Base-by-base conservation (phyloP, 2,797 vertebrate species). In the Neomorphus geoffroyi region DNA sequence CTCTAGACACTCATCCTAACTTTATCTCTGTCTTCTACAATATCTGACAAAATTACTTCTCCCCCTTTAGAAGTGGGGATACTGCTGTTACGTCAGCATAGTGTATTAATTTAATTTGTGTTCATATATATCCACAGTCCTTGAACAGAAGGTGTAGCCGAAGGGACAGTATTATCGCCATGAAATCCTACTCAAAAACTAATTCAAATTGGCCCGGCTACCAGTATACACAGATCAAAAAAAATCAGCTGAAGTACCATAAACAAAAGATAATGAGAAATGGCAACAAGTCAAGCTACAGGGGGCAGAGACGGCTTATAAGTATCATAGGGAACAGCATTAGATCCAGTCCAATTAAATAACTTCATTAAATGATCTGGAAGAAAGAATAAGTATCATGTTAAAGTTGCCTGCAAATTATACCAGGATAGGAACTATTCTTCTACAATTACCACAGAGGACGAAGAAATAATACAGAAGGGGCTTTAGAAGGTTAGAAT, bases 191-290 rank as follows among this genome's bases (percentile, higher is more conserved):
- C 30, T 92, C 32, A 88, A 78, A 96, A 95, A 64, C 26, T 57
- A 86, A 91, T 48, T 92, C 72, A 73, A 48, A 85, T 45, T 94
- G 73, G 61, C 67, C 94, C 13, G 24, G 48, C 39, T 80, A 94
- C 80, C 43, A 96, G 67, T 45, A 75, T 58, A 84, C 18, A 51
- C 5, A 69, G 78, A 82, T 80, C 26, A 94, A 92, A 86, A 86
- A 18, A 50, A 51, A 27, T 56, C 72, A 88, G 72, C 48, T 86
- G 72, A 93, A 95, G 66, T 67, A 88, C 73, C 37, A 23, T 57
- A 96, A 93, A 92, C 54, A 96, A 95, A 94, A 82, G 66, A 65
- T 84, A 95, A 94, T 69, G 60, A 93, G 92, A 92, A 91, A 95
- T n/a, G 39, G 75, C 79, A 92, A 50, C 51, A 93, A 83, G 48